Conservation (phyloP, 1,140 invertebrate species). For the Conopomorpha cramerella region DNA sequence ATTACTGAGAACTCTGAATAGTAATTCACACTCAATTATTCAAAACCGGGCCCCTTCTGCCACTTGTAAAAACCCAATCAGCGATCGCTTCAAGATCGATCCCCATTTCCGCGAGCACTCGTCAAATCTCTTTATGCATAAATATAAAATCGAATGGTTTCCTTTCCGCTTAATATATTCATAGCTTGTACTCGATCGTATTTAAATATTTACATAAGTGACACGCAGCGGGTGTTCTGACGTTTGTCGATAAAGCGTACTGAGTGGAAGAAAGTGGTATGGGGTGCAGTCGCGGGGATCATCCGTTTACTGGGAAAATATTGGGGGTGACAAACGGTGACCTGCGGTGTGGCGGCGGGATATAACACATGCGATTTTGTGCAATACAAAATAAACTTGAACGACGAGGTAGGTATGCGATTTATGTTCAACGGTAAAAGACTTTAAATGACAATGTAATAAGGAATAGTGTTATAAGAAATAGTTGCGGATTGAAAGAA, state of each 20-base stretch:
- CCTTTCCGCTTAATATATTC: constrained; percentile 62
- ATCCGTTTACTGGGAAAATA: constrained; percentile 5
- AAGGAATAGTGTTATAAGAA: no score
- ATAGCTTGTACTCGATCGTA: constrained; percentile 63
- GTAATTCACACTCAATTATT: constrained; percentile 50
- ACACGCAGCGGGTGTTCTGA: constrained; percentile 48
- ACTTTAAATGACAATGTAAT: no score
- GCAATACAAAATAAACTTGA: no score
- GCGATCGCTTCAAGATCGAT: constrained; percentile 57
- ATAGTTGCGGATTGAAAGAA: no score
- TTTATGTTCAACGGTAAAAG: no score
- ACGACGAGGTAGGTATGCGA: no score
- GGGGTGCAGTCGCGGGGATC: constrained; percentile 16
- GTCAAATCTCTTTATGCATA: constrained; percentile 55
- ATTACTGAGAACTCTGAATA: no score
- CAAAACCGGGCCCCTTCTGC: constrained; percentile 31
- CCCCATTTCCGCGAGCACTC: constrained; percentile 56
- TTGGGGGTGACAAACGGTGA: background rate
- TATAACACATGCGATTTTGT: no score
- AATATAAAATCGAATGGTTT: constrained; percentile 51
- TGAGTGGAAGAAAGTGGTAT: constrained; percentile 39
- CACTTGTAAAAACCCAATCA: constrained; percentile 60
- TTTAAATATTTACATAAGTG: constrained; percentile 65
- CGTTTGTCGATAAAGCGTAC: constrained; percentile 55
- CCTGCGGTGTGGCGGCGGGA: no score